Percentiles rank a stretch among this genome's conserved stretches.
Evolutionary conservation across 2,113 vertebrate species (phyloP).

Genomic region (Casuarius casuarius): DNA sequence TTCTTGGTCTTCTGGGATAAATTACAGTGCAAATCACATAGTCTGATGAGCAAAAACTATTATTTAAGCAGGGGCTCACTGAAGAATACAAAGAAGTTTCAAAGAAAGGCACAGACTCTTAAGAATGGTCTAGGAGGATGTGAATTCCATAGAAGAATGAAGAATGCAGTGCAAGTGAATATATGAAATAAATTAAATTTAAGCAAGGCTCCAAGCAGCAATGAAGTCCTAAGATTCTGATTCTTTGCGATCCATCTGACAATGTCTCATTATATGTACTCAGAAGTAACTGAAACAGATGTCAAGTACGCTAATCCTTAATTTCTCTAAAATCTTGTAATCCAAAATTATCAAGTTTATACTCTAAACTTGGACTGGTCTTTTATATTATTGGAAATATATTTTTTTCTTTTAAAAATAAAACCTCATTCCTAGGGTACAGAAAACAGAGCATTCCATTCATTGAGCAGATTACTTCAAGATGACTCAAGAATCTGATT

Average conservation of each 20-base stretch:
- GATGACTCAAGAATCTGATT: not conserved
- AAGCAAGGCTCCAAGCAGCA: not conserved
- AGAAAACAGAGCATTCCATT: not conserved
- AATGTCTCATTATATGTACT: not conserved
- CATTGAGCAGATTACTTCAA: not conserved
- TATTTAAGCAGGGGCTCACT: not conserved
- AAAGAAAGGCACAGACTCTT: not conserved
- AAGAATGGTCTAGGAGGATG: not conserved
- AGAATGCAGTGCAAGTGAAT: not conserved
- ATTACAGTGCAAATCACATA: not conserved
- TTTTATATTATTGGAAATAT: not conserved
- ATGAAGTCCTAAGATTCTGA: not conserved
- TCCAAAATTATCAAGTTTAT: not conserved
- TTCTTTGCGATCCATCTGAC: not conserved
- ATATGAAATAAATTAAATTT: not conserved
- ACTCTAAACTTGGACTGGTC: not conserved
- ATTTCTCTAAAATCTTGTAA: not conserved
- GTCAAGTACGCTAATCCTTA: not conserved
- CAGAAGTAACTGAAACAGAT: not conserved
- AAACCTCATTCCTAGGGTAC: not conserved
- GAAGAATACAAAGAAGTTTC: not conserved
- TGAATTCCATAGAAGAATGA: not conserved
- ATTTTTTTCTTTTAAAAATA: not conserved
- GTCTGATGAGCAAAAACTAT: not conserved
- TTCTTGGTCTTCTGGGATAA: not conserved